Percentiles rank a stretch among this genome's conserved stretches.
These are phyloP conservation scores for Caenorhabditis panamensis DNA, from an alignment of 2,888 invertebrate species.

Conservation along the genomic window DNA sequence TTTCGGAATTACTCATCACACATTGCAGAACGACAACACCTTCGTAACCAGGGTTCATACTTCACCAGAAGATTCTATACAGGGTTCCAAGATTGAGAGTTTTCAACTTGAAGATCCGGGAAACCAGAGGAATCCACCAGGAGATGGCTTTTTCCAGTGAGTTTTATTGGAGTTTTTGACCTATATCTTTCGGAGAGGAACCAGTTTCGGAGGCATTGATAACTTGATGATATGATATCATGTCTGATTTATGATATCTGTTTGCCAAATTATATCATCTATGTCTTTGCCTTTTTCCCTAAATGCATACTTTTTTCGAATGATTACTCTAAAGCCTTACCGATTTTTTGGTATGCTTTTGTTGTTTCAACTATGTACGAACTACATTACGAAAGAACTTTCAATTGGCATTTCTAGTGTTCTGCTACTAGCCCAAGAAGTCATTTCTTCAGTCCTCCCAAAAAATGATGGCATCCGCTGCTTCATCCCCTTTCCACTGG, in stretches of 20 bases:
- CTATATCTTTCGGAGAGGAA: background rate
- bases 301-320: background rate
- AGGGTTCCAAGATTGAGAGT: background rate
- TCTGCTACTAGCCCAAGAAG: background rate
- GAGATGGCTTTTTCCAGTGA: slow-evolving; percentile 4
- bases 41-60: background rate
- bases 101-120: background rate
- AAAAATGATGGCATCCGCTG: background rate
- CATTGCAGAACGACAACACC: background rate
- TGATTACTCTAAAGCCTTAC: too few relatives aligned
- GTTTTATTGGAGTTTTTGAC: slow-evolving; percentile 3
- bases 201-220: background rate
- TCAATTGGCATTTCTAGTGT: too few relatives aligned
- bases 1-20: background rate
- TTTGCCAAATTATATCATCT: slow-evolving; percentile 13
- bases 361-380: too few relatives aligned
- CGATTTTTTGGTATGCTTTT: too few relatives aligned
- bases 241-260: slow-evolving; percentile 10
- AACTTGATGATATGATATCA: slow-evolving; percentile 5
- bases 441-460: background rate
- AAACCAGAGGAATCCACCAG: background rate
- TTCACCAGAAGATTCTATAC: background rate
- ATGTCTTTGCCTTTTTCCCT: background rate
- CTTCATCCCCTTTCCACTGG: background rate
- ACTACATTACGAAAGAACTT: too few relatives aligned